Evolutionary conservation across 2,113 vertebrate species (phyloP).

Genomic region (Thalassarche chlororhynchos): DNA sequence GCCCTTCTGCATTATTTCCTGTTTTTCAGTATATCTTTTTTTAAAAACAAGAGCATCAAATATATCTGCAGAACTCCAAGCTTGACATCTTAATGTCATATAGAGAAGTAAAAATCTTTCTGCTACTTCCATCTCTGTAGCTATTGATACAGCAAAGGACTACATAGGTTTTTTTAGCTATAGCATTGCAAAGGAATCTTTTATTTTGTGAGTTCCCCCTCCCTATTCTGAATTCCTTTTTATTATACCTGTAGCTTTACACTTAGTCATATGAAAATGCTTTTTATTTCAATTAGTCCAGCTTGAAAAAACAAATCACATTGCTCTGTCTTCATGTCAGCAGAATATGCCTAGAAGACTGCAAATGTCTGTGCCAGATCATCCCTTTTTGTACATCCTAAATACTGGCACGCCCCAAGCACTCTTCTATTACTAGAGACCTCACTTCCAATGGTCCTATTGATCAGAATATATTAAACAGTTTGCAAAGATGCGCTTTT

Average conservation of each 20-base stretch:
- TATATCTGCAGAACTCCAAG: neutral
- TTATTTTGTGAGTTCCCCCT: neutral
- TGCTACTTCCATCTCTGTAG: neutral
- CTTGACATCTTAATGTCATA: neutral
- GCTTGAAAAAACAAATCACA: neutral
- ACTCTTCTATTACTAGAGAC: neutral
- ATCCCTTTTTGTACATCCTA: neutral
- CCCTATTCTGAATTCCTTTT: neutral
- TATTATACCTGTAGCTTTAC: neutral
- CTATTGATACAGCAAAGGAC: neutral
- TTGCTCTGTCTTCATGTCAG: neutral
- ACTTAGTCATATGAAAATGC: neutral
- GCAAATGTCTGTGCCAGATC: neutral
- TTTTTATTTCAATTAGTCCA: neutral
- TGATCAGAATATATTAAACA: neutral
- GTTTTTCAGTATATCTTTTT: neutral
- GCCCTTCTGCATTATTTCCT: neutral
- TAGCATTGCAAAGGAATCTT: neutral
- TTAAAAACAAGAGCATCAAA: neutral
- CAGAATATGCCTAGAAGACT: neutral
- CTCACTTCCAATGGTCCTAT: neutral
- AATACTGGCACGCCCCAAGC: neutral
- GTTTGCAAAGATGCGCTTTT: neutral
- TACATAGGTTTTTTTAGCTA: neutral
- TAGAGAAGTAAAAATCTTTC: neutral